These are phyloP conservation scores for Apamea epomidion DNA, from an alignment of 2,888 invertebrate genomes.

Conservation along the genomic window DNA sequence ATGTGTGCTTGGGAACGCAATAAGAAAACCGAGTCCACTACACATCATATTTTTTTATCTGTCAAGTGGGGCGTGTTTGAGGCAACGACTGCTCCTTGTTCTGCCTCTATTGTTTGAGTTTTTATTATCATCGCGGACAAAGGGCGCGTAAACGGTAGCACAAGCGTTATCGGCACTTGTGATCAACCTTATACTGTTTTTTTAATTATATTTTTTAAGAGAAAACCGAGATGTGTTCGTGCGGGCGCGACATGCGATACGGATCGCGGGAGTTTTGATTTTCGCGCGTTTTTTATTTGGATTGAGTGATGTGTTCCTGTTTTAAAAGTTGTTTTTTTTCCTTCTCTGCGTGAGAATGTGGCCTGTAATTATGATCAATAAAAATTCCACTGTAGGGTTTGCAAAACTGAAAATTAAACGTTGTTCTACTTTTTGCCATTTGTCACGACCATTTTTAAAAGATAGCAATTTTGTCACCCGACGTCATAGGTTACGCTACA, in stretches of 20 bases:
- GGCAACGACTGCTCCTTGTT: slow-evolving; percentile 81
- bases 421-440: background rate
- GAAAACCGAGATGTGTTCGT: slow-evolving; percentile 79
- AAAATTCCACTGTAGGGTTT: background rate
- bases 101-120: slow-evolving; percentile 86
- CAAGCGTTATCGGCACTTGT: slow-evolving; percentile 86
- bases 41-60: slow-evolving; percentile 79
- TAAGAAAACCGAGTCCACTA: slow-evolving; percentile 80
- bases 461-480: background rate
- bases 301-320: slow-evolving; percentile 79
- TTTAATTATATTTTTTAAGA: slow-evolving; percentile 78
- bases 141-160: slow-evolving; percentile 89
- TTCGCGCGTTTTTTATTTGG: slow-evolving; percentile 76
- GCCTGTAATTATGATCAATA: slow-evolving; percentile 17
- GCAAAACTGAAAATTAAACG: background rate
- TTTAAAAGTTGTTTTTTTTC: slow-evolving; percentile 56
- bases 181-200: slow-evolving; percentile 86
- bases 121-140: slow-evolving; percentile 87
- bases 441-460: background rate
- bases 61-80: slow-evolving; percentile 83
- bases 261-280: slow-evolving; percentile 74
- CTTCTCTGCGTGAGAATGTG: slow-evolving; percentile 52
- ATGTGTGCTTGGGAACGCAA: slow-evolving; percentile 76
- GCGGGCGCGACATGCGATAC: slow-evolving; percentile 83
- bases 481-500: background rate